phyloP scores from a whole-genome alignment of 2,113 vertebrate species.

The Peromyscus californicus region DNA sequence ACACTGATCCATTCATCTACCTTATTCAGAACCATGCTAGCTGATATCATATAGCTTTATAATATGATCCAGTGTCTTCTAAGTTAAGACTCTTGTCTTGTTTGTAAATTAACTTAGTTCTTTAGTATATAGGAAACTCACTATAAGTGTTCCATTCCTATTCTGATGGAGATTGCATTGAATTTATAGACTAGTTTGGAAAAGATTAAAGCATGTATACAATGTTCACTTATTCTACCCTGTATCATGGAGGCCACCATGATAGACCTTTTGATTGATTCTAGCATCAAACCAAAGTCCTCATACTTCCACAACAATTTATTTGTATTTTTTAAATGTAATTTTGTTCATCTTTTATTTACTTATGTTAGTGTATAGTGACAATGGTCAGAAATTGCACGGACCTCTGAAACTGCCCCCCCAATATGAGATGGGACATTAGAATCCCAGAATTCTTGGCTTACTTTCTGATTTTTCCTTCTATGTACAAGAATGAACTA shows the following conservation, averaged over 20 bases:
- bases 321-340: background rate
- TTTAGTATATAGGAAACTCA: too few species aligned
- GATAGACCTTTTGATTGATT: background rate
- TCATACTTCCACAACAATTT: background rate
- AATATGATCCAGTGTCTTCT: background rate
- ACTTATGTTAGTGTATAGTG: background rate
- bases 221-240: background rate
- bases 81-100: background rate
- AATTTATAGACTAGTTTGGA: background rate
- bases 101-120: background rate
- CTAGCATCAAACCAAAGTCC: background rate
- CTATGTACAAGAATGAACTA: background rate
- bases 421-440: background rate
- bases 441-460: background rate
- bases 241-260: background rate
- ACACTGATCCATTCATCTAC: background rate
- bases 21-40: too few species aligned
- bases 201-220: background rate
- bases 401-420: background rate
- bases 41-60: background rate
- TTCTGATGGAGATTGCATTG: background rate
- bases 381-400: background rate
- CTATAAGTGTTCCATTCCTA: background rate
- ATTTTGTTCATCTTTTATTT: background rate
- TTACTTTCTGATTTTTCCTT: background rate